Evolutionary conservation across 2,888 invertebrate genomes (phyloP), one percentile per base, ranked within the genome.

Genomic region (Platynereis dumerilii): DNA sequence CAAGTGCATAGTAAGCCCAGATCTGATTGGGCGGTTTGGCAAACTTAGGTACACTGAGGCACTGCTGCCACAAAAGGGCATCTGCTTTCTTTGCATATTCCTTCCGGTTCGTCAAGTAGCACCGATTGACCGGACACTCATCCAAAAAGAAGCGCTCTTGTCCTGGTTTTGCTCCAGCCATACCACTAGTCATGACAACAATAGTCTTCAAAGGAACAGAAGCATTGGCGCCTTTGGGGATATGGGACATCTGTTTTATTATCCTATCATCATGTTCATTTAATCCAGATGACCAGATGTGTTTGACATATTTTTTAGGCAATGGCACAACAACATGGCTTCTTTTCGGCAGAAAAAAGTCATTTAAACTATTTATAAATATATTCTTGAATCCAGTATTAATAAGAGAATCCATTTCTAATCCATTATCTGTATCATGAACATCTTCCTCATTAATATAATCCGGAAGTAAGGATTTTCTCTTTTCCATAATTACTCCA

Each of bases 1-100:
- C 97, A 72, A 97, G 86, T 84, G 94, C 91, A 86, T 95, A 97
- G 69, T 96, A 87, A 82, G 96, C 92, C 93, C 94, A 96, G 15
- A 72, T 65, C 53, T 72, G 72, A 12, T 61, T 64, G 1, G 57
- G 24, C 2, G 62, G 64, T 28, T 64, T 69, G 45, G 15, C 2
- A 24, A 29, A 26, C 3, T 34, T 7, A 2, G 56, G 39, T 3
- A 44, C 34, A 17, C n/a, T 26, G 28, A 53, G 39, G 45, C n/a
- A 52, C 26, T 45, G 44, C 59, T 66, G 66, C 28, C 58, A 56
- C 3, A 70, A 45, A 1, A 63, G 56, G 20, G 64, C 57, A 24
- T 68, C 60, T 15, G 68, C 66, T 7, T 27, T 53, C 2, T 1
- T 3, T n/a, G 55, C 58, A 29, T 60, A 22, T 20, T 20, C 10